Evolutionary conservation across 1,140 invertebrate species (phyloP).

Genomic region (Drosophila busckii): DNA sequence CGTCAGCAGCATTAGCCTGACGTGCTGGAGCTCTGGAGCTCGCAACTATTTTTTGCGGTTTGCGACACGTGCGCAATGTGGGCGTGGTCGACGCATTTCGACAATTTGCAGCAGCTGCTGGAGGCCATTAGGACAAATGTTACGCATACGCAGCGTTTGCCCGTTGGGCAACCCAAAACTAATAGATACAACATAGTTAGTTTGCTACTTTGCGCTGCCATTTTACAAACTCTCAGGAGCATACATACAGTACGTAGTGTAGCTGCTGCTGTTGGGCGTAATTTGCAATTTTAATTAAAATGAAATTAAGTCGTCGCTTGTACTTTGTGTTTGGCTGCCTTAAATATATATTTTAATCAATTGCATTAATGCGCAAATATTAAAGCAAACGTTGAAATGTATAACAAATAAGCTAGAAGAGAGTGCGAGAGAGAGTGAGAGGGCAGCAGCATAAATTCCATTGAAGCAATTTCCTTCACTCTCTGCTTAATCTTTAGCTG

Average conservation of each 20-base stretch:
- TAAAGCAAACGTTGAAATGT: too few species aligned
- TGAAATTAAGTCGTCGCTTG: slow-evolving; percentile 55
- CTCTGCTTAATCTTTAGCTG: too few species aligned
- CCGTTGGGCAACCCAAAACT: not conserved
- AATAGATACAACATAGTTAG: not conserved
- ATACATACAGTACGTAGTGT: slow-evolving; percentile 19
- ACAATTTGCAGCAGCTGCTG: slow-evolving; percentile 37
- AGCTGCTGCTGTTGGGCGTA: slow-evolving; percentile 1
- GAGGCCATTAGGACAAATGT: slow-evolving; percentile 54
- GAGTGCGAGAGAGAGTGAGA: too few species aligned
- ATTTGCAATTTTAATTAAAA: slow-evolving; percentile 71
- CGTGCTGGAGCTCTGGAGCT: too few species aligned
- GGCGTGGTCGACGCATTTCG: slow-evolving; percentile 21
- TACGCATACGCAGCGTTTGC: slow-evolving; percentile 55
- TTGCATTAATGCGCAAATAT: too few species aligned
- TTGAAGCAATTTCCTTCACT: too few species aligned
- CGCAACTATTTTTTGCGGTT: slow-evolving; percentile 7
- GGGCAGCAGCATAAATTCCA: too few species aligned
- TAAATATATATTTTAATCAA: slow-evolving; percentile 49
- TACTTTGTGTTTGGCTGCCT: slow-evolving; percentile 24
- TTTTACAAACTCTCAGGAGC: not conserved
- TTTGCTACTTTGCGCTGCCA: not conserved
- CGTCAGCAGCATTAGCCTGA: too few species aligned
- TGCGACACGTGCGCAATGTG: slow-evolving; percentile 12
- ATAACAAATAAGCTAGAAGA: too few species aligned